Percentiles rank a stretch among this genome's conserved stretches.
Evolutionary conservation across 2,888 invertebrate genomes (phyloP).

Genomic region (Chalcis sispes): DNA sequence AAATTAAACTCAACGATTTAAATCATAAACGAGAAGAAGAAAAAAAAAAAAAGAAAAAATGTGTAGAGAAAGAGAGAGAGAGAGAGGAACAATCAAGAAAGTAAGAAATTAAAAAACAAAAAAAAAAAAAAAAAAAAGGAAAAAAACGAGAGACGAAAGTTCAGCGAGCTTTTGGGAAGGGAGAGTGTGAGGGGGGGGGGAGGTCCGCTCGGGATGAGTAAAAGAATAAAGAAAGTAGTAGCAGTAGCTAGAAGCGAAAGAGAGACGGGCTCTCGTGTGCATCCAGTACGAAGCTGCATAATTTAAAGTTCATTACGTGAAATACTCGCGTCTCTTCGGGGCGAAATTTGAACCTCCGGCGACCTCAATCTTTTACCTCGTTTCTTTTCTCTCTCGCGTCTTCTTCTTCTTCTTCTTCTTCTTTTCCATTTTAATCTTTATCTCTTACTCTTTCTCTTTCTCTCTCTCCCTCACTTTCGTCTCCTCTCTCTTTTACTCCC

Average conservation of each 20-base stretch:
- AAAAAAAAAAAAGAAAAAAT: too few species aligned
- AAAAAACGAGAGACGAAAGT: background rate
- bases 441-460: background rate
- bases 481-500: background rate
- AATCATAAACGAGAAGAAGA: too few species aligned
- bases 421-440: background rate
- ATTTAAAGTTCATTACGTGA: conserved; percentile 67
- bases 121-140: background rate
- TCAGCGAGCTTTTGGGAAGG: too few species aligned
- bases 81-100: background rate
- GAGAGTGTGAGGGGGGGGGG: too few species aligned
- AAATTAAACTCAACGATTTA: too few species aligned
- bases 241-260: conserved; percentile 4
- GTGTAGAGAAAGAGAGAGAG: background rate
- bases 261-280: conserved; percentile 20
- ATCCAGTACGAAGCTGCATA: conserved; percentile 62
- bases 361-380: conserved; percentile 40
- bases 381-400: background rate
- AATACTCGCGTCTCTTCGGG: conserved; percentile 43
- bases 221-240: background rate
- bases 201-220: background rate
- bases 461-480: background rate
- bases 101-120: background rate
- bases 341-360: conserved; percentile 29
- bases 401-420: background rate